phyloP scores from a whole-genome alignment of 2,888 invertebrate genomes.

The Eupithecia exiguata region DNA sequence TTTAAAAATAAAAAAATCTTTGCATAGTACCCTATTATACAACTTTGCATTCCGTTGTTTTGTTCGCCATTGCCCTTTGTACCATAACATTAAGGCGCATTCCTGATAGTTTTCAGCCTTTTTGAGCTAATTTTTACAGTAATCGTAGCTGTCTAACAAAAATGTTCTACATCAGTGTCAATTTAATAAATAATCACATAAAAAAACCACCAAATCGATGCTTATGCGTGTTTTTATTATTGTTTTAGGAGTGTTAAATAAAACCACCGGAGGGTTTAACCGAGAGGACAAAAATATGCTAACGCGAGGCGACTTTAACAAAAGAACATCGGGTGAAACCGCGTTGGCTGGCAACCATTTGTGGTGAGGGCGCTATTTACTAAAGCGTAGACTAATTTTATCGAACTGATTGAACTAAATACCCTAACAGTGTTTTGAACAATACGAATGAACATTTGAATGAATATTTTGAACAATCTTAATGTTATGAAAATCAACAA shows the following conservation, averaged over 20 bases:
- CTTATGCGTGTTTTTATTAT: neutral
- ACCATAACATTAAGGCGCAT: too few species aligned
- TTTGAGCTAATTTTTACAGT: neutral
- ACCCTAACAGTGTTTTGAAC: neutral
- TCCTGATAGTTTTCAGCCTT: neutral
- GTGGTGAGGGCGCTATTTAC: conserved; percentile 17
- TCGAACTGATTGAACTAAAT: neutral
- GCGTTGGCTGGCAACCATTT: conserved; percentile 42
- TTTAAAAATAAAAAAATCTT: too few species aligned
- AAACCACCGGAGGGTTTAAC: neutral
- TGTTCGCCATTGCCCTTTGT: too few species aligned
- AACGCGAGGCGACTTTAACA: conserved; percentile 36
- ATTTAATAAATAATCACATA: neutral
- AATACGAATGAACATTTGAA: too few species aligned
- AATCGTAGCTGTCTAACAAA: neutral
- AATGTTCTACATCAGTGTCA: neutral
- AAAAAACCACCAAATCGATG: neutral
- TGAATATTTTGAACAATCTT: too few species aligned
- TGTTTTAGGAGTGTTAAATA: conserved; percentile 1
- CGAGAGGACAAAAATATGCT: conserved; percentile 25
- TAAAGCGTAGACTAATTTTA: neutral
- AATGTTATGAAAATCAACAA: too few species aligned
- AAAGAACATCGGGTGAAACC: conserved; percentile 35
- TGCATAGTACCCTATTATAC: too few species aligned
- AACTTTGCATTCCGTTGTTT: too few species aligned